Percentiles rank a stretch among this genome's conserved stretches.
Conservation (phyloP, 2,797 vertebrate genomes). For the Helicolenus hilgendorfi region DNA sequence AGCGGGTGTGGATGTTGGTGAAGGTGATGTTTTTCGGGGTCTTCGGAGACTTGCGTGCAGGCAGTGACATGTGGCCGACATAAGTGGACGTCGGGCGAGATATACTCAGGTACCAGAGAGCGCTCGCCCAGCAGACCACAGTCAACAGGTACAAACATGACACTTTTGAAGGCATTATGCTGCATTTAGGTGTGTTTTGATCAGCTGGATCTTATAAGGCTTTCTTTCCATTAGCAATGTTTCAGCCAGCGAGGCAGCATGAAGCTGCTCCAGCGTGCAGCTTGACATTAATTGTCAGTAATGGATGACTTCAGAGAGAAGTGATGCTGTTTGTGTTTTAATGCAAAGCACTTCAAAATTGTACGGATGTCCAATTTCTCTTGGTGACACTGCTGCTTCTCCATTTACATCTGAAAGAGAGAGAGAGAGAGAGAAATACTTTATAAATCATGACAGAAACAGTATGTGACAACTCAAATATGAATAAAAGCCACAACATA, state of each 20-base stretch:
- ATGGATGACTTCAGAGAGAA: constrained; percentile 84
- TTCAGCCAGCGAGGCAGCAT: constrained; percentile 89
- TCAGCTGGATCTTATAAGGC: constrained; percentile 84
- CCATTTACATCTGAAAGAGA: constrained; percentile 89
- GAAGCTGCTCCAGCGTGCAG: constrained; percentile 87
- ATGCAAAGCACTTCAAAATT: constrained; percentile 64
- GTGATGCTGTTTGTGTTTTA: constrained; percentile 65
- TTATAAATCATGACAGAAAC: constrained; percentile 37
- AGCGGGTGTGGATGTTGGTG: constrained; percentile 96
- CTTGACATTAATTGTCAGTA: constrained; percentile 88
- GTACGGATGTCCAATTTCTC: constrained; percentile 56
- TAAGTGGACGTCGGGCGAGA: constrained; percentile 96
- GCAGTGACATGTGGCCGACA: constrained; percentile 91
- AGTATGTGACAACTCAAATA: constrained; percentile 6
- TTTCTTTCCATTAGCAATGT: constrained; percentile 85
- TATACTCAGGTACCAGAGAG: constrained; percentile 97
- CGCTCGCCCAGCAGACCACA: constrained; percentile 98
- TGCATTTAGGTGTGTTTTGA: constrained; percentile 89
- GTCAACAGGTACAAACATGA: constrained; percentile 98
- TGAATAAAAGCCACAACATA: not conserved
- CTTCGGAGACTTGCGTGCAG: constrained; percentile 90
- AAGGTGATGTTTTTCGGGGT: constrained; percentile 93
- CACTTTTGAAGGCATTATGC: constrained; percentile 98
- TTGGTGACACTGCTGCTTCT: constrained; percentile 65
- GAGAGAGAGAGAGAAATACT: constrained; percentile 40